Evolutionary conservation across 2,888 invertebrate genomes (phyloP), one percentile per base, ranked within the genome.

Genomic region (Limnephilus rhombicus): DNA sequence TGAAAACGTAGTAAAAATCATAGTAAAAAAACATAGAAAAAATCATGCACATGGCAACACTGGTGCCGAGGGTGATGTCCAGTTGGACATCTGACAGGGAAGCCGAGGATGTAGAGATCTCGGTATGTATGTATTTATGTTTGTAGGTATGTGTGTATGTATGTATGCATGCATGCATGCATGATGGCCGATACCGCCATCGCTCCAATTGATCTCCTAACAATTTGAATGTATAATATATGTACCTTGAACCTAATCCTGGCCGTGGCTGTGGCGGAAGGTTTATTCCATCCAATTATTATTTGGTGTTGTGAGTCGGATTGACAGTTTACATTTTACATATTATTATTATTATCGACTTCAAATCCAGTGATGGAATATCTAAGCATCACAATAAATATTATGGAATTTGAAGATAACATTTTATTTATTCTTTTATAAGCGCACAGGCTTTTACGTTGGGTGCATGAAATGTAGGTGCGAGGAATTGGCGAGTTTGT

Each of bases 161-260:
- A 31, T 82, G 82, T 82, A 31, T 82, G 34, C 18, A 82, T 82
- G 34, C 89, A 31, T 82, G 34, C 18, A 82, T 82, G 34, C 89
- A n/a, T 80, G 80, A 29, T 88, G 81, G 86, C 37, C 81, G 91
- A 90, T 24, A 91, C 92, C 92, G 88, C 83, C 68, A 91, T 89
- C 92, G 90, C 83, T 83, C 80, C 89, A 91, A 92, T 92, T 93
- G 91, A 93, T 92, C 92, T 93, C 83, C 85, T 29, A 45, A 34
- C 90, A 92, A 92, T 92, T 93, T 90, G 90, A 93, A 93, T 92
- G 92, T 90, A 88, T 68, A n/a, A n/a, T 24, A n/a, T 68, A 68
- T 24, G 68, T 68, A 68, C 68, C n/a, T 68, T 68, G 68, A 68
- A 68, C 80, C 68, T 89, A 82, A 88, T 34, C 68, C 85, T 68